Evolutionary conservation across 2,113 vertebrate genomes (phyloP).

Genomic region (Ginglymostoma cirratum): DNA sequence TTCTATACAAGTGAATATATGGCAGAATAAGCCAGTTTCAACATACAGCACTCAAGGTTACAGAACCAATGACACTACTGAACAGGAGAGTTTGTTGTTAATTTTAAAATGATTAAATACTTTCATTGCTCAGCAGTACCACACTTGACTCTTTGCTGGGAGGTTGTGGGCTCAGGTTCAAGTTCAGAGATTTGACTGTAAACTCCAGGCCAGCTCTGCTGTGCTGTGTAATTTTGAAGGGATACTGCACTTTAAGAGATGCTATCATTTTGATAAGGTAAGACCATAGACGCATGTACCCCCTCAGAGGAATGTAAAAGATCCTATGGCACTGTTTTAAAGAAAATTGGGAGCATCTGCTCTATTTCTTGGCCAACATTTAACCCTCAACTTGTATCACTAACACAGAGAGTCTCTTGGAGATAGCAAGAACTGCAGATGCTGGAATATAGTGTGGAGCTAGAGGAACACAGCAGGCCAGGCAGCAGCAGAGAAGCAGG

Average conservation of each 20-base stretch:
- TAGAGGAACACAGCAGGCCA: too few relatives aligned
- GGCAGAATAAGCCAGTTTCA: not conserved
- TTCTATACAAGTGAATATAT: not conserved
- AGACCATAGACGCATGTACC: not conserved
- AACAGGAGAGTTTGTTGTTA: not conserved
- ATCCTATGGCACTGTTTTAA: not conserved
- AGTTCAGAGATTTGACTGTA: not conserved
- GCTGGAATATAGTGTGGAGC: too few relatives aligned
- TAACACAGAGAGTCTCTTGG: too few relatives aligned
- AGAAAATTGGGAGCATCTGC: not conserved
- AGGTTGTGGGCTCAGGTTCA: not conserved
- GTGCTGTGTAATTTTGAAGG: not conserved
- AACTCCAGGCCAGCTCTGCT: not conserved
- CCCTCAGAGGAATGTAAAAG: not conserved
- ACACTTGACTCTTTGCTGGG: not conserved
- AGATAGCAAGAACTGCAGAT: too few relatives aligned
- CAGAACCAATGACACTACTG: not conserved
- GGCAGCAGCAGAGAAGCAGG: too few relatives aligned
- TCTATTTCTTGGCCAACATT: not conserved
- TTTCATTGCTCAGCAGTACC: not conserved
- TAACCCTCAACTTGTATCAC: not conserved
- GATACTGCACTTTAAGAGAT: not conserved
- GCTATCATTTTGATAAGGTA: not conserved
- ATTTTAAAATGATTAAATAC: not conserved
- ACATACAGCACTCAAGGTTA: not conserved